Evolutionary conservation across 1,140 invertebrate species (phyloP).

Genomic region (Diplogasteroides magnus): DNA sequence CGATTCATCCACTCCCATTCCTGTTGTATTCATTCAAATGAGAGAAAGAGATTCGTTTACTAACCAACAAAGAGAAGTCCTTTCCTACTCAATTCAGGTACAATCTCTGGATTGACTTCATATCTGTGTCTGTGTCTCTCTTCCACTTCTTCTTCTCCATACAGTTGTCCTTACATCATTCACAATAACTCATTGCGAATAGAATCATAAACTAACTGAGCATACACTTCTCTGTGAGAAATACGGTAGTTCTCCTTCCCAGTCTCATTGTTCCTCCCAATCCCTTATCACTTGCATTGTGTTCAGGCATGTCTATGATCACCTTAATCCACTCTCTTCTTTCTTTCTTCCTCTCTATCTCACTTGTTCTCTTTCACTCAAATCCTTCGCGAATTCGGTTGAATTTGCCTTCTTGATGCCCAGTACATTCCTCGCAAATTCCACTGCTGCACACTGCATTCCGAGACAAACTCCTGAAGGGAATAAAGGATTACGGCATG

Average conservation of each 20-base stretch:
- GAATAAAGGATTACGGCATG: slow-evolving; percentile 14
- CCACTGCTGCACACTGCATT: slow-evolving; percentile 90
- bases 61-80: slow-evolving; percentile 86
- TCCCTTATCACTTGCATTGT: slow-evolving; percentile 70
- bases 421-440: slow-evolving; percentile 83
- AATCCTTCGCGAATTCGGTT: slow-evolving; percentile 75
- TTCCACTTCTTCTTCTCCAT: slow-evolving; percentile 67
- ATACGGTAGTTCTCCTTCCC: slow-evolving; percentile 80
- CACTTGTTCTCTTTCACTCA: slow-evolving; percentile 12
- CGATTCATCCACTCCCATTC: slow-evolving; percentile 62
- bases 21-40: neutral
- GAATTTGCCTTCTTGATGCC: slow-evolving; percentile 74
- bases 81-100: slow-evolving; percentile 70
- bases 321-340: slow-evolving; percentile 36
- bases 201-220: slow-evolving; percentile 20
- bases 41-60: slow-evolving; percentile 63
- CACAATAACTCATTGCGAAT: slow-evolving; percentile 10
- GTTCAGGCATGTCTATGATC: slow-evolving; percentile 97
- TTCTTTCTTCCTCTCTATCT: slow-evolving; percentile 11
- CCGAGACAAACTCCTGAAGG: slow-evolving; percentile 80
- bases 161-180: slow-evolving; percentile 34
- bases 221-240: slow-evolving; percentile 60
- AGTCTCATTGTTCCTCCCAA: slow-evolving; percentile 97
- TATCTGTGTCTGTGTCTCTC: slow-evolving; percentile 91
- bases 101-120: slow-evolving; percentile 75